Conservation (phyloP, 2,888 invertebrate species). For the Perizoma flavofasciatum region DNA sequence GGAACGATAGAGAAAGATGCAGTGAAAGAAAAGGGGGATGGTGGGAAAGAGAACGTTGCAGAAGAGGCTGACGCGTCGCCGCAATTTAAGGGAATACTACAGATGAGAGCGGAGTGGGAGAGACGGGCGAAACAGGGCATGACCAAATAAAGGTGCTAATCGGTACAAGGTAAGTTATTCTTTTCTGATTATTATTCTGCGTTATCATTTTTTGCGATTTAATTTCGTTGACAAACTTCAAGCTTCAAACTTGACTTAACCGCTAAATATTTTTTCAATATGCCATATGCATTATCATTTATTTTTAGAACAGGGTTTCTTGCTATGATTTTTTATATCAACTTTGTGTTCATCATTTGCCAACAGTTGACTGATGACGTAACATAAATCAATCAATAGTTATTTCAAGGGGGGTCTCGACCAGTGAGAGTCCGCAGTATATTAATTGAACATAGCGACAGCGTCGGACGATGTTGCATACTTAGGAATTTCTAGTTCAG, state of each 20-base stretch:
- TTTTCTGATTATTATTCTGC: background rate
- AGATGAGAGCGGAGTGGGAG: slow-evolving; percentile 91
- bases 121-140: slow-evolving; percentile 89
- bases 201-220: no score
- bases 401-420: no score
- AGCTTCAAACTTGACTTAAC: no score
- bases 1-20: slow-evolving; percentile 73
- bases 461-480: background rate
- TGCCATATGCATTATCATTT: no score
- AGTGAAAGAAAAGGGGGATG: slow-evolving; percentile 63
- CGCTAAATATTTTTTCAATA: no score
- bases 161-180: slow-evolving; percentile 52
- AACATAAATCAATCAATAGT: no score
- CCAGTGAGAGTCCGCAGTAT: background rate
- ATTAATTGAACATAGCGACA: no score
- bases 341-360: no score
- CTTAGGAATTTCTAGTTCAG: background rate
- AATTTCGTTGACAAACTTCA: no score
- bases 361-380: no score
- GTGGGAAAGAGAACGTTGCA: slow-evolving; percentile 60
- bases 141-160: slow-evolving; percentile 84
- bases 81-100: slow-evolving; percentile 88
- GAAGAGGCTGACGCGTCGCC: slow-evolving; percentile 74
- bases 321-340: no score
- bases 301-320: no score